Percentiles rank a stretch among this genome's conserved stretches.
Evolutionary conservation across 1,140 invertebrate species (phyloP).

Genomic region (Papilio polytes): DNA sequence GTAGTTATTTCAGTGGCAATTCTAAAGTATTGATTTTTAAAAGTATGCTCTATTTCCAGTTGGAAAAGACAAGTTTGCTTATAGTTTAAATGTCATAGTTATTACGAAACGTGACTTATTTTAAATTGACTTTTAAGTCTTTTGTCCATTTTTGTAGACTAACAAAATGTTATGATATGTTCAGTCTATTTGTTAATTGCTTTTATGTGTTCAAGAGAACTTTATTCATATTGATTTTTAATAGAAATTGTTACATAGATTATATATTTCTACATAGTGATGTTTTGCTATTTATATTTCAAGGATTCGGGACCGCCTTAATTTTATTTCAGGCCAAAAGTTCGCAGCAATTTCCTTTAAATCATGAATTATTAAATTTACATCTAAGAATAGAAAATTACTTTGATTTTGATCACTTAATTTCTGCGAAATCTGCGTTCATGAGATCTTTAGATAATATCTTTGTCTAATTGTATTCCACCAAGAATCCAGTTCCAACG

Average conservation of each 20-base stretch:
- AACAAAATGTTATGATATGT: too few relatives aligned
- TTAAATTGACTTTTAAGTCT: too few relatives aligned
- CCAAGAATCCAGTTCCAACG: not conserved
- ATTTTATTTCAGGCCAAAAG: not conserved
- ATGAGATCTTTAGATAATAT: not conserved
- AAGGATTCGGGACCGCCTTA: not conserved
- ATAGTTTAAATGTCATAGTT: not conserved
- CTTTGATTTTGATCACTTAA: too few relatives aligned
- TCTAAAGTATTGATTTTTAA: constrained; percentile 4
- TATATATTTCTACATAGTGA: not conserved
- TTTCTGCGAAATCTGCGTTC: not conserved
- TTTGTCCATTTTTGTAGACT: too few relatives aligned
- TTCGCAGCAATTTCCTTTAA: not conserved
- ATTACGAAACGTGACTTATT: not conserved
- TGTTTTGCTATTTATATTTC: not conserved
- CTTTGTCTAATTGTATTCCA: not conserved
- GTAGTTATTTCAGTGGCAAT: constrained; percentile 15
- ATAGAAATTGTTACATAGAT: too few relatives aligned
- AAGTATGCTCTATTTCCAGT: not conserved
- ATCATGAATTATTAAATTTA: not conserved
- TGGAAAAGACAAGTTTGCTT: not conserved
- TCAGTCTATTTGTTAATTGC: too few relatives aligned
- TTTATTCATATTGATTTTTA: too few relatives aligned
- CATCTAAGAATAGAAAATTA: too few relatives aligned
- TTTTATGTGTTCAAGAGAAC: too few relatives aligned